Percentiles rank a stretch among this genome's conserved stretches.
phyloP scores from a whole-genome alignment of 1,140 invertebrate species.

The Drosophila bocki region DNA sequence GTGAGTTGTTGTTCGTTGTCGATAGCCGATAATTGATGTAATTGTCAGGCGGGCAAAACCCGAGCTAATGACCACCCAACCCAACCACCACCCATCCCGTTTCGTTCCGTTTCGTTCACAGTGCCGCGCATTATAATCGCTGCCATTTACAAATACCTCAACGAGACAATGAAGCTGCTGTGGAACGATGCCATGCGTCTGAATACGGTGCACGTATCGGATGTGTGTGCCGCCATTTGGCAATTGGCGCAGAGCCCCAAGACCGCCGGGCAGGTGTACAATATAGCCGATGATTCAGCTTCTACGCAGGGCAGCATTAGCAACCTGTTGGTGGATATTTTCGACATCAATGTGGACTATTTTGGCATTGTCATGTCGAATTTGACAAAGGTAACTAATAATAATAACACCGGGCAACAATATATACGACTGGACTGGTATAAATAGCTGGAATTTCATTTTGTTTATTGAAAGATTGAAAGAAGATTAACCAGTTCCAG shows the following conservation, averaged over 20 bases:
- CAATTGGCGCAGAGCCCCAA: constrained; percentile 84
- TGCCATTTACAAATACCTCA: constrained; percentile 94
- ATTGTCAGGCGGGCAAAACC: constrained; percentile 35
- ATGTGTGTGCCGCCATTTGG: constrained; percentile 93
- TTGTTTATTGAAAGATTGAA: background rate
- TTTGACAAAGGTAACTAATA: constrained; percentile 87
- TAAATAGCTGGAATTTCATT: background rate
- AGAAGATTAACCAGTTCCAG: constrained; percentile 4
- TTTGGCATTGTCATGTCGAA: constrained; percentile 92
- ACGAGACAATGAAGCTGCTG: constrained; percentile 95
- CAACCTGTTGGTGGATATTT: constrained; percentile 92
- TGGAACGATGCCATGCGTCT: constrained; percentile 94
- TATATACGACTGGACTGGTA: background rate
- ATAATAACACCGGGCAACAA: background rate
- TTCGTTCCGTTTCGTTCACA: constrained; percentile 84
- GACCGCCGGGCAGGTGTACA: constrained; percentile 89
- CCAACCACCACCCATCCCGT: constrained; percentile 16
- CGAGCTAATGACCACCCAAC: constrained; percentile 25
- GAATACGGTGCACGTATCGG: constrained; percentile 94
- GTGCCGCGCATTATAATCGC: constrained; percentile 94
- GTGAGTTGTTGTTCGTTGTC: constrained; percentile 86
- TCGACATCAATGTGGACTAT: constrained; percentile 94
- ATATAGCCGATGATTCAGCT: constrained; percentile 92
- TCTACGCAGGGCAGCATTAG: constrained; percentile 94
- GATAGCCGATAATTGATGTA: constrained; percentile 39